Conservation (phyloP, 2,888 invertebrate species). For the Prosopocoilus inquinatus region DNA sequence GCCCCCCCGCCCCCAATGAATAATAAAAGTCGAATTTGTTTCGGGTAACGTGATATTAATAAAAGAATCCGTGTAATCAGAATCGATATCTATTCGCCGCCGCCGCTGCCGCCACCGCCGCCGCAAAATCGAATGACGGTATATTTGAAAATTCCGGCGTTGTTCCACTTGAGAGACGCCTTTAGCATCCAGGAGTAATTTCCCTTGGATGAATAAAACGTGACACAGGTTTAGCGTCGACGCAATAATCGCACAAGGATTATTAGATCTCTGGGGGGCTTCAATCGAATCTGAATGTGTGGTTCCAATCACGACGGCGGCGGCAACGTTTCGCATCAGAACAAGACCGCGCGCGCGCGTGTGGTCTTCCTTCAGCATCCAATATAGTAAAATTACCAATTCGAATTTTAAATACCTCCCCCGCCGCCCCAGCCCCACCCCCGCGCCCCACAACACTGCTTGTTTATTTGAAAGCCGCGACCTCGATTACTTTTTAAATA, state of each 20-base stretch:
- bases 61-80: slow-evolving; percentile 15
- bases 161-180: slow-evolving; percentile 19
- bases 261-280: slow-evolving; percentile 25
- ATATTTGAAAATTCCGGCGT: slow-evolving; percentile 18
- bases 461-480: no score
- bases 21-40: neutral
- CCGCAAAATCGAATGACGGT: slow-evolving; percentile 11
- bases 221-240: slow-evolving; percentile 24
- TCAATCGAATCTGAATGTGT: slow-evolving; percentile 25
- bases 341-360: slow-evolving; percentile 16
- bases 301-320: slow-evolving; percentile 25
- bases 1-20: no score
- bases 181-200: slow-evolving; percentile 24
- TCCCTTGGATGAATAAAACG: slow-evolving; percentile 28
- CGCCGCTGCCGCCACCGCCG: no score
- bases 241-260: slow-evolving; percentile 18
- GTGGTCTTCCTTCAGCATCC: slow-evolving; percentile 7
- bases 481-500: no score
- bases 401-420: no score
- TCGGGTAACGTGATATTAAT: slow-evolving; percentile 17
- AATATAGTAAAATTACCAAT: no score
- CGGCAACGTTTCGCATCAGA: slow-evolving; percentile 25
- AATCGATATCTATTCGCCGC: slow-evolving; percentile 16
- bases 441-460: no score
- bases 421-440: no score